A percentile compares a stretch with the other conserved stretches of the same genome.
Conservation (phyloP, 2,888 invertebrate species). For the Himalopsyche kuldschensis region DNA sequence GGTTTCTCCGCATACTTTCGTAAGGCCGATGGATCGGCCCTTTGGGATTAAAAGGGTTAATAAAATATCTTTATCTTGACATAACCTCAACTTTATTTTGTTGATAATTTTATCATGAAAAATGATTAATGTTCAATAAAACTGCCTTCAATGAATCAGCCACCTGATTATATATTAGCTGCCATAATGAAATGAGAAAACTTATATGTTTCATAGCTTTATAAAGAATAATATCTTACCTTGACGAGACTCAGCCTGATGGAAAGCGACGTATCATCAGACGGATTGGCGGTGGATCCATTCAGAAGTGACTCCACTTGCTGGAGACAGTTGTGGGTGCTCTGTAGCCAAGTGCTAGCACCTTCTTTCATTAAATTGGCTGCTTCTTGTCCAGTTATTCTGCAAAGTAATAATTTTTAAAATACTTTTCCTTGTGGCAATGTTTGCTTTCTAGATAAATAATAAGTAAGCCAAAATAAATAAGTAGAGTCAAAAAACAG, state of each 20-base stretch:
- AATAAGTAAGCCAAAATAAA: too few species aligned
- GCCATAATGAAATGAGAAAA: too few species aligned
- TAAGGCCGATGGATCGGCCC: too few species aligned
- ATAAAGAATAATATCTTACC: slow-evolving; percentile 48
- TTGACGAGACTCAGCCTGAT: slow-evolving; percentile 67
- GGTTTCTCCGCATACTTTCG: too few species aligned
- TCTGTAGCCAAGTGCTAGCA: slow-evolving; percentile 46
- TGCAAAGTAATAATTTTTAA: slow-evolving; percentile 2
- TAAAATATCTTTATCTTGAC: too few species aligned
- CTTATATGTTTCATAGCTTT: neutral
- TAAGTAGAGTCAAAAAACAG: too few species aligned
- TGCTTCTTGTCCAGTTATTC: slow-evolving; percentile 38
- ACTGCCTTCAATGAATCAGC: too few species aligned
- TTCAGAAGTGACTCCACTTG: slow-evolving; percentile 58
- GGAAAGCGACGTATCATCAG: slow-evolving; percentile 66
- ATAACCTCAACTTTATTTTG: too few species aligned
- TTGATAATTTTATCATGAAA: too few species aligned
- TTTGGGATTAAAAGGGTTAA: too few species aligned
- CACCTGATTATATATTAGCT: too few species aligned
- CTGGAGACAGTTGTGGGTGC: slow-evolving; percentile 46
- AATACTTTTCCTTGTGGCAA: neutral
- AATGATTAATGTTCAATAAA: too few species aligned
- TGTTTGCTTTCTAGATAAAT: neutral
- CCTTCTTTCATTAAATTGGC: slow-evolving; percentile 40
- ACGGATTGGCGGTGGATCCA: slow-evolving; percentile 63